Evolutionary conservation across 2,888 invertebrate genomes (phyloP).

Genomic region (Pegoplata infirma): DNA sequence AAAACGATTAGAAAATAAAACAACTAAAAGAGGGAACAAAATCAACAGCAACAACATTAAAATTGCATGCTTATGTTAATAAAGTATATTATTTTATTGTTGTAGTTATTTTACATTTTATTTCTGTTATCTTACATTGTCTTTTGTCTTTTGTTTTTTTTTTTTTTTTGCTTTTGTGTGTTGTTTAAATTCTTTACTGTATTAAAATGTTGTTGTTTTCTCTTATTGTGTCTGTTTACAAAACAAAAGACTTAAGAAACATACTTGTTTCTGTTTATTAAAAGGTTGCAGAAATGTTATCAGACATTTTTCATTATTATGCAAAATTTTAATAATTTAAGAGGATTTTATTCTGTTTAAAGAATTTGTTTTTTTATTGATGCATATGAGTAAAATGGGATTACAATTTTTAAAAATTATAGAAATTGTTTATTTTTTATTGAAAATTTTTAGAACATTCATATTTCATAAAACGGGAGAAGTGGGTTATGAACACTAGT

Average conservation of each 20-base stretch:
- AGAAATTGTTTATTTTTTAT: too few species aligned
- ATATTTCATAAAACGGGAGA: too few species aligned
- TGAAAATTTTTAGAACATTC: too few species aligned
- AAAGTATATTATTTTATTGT: conserved; percentile 43
- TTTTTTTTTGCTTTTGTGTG: conserved; percentile 1
- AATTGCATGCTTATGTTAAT: conserved; percentile 50
- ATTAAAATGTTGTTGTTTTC: too few species aligned
- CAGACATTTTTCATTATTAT: not conserved
- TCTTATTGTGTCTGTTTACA: not conserved
- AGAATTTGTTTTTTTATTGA: too few species aligned
- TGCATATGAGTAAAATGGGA: too few species aligned
- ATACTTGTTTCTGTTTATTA: conserved; percentile 32
- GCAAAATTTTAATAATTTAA: not conserved
- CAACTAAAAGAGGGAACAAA: not conserved
- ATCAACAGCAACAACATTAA: conserved; percentile 12
- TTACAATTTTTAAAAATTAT: too few species aligned
- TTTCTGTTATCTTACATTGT: not conserved
- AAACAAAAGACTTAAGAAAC: conserved; percentile 62
- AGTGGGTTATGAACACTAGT: too few species aligned
- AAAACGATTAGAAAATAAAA: conserved; percentile 56
- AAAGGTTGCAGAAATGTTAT: not conserved
- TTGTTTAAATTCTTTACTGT: conserved; percentile 5
- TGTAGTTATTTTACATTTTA: not conserved
- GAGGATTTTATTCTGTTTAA: not conserved
- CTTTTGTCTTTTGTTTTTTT: not conserved